Base-by-base conservation (phyloP, 2,113 vertebrate genomes). In the Corvus hawaiiensis region DNA sequence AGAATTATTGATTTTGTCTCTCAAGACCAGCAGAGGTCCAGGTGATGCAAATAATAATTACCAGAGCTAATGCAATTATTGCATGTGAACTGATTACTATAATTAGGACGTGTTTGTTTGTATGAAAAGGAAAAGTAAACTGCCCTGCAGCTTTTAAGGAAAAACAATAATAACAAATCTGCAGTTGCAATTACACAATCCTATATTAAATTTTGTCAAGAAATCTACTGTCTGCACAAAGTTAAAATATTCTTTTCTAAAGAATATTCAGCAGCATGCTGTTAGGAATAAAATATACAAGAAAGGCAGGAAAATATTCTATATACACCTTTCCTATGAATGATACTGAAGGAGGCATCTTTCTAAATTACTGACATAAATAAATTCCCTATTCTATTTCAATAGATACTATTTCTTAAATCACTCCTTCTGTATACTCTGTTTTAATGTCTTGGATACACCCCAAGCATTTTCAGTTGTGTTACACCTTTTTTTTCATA, bases 41-140 rank as follows among this genome's bases (percentile, higher is more conserved):
- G 84, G 97, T 98, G 96, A 98, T 93, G 92, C 69, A 94, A 96
- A 94, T 79, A 97, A 97, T 94, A 97, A 97, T 98, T 97, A 97
- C 91, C 93, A 93, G 64, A 96, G 87, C 69, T 97, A 98, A 97
- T 96, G 79, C 7, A 16, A 97, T 97, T 97, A 97, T 75, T 94
- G 56, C 73, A 89, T 96, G 90, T 84, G 96, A 98, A 97, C 89
- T 97, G 83, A 97, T 97, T 97, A 92, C 74, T 97, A 76, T 96
- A 97, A 97, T 98, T 97, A 97, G 52, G 66, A 95, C 62, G 46
- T 61, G 54, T 79, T 94, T 97, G 93, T 95, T 94, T 96, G 59
- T 84, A 91, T 93, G 92, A 95, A 94, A 92, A 87, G 68, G 35
- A 85, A 96, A 93, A 94, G 63, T 88, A 96, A 97, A 96, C 89